phyloP scores from a whole-genome alignment of 1,140 invertebrate species.

The Episyrphus balteatus region DNA sequence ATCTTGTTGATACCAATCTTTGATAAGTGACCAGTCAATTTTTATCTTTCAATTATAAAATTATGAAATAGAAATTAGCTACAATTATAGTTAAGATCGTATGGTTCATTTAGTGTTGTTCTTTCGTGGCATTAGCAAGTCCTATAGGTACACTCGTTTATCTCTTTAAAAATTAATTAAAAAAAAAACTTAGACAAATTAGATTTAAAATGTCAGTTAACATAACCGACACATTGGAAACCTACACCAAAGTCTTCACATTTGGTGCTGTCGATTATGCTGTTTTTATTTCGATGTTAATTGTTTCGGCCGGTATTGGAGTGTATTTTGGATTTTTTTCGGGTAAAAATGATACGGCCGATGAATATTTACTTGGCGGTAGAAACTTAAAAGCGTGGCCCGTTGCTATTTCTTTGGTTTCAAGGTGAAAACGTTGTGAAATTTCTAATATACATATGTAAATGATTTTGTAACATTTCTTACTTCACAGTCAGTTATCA shows the following conservation, averaged over 20 bases:
- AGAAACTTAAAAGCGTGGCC: conserved; percentile 52
- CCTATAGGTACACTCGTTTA: too few relatives aligned
- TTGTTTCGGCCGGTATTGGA: conserved; percentile 49
- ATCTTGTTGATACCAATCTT: too few relatives aligned
- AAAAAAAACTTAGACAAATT: too few relatives aligned
- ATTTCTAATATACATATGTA: neutral
- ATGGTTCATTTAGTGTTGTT: too few relatives aligned
- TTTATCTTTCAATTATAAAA: too few relatives aligned
- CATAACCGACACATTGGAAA: too few relatives aligned
- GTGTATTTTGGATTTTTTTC: conserved; percentile 51
- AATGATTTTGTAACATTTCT: neutral
- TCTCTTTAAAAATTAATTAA: too few relatives aligned
- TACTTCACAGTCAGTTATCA: conserved; percentile 57
- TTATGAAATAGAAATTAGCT: too few relatives aligned
- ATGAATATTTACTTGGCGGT: conserved; percentile 48
- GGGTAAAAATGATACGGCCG: conserved; percentile 31
- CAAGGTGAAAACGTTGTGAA: conserved; percentile 38
- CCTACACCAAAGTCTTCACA: neutral
- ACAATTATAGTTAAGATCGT: too few relatives aligned
- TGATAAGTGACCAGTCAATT: too few relatives aligned
- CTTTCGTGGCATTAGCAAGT: too few relatives aligned
- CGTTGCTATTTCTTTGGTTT: conserved; percentile 53
- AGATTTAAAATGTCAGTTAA: too few relatives aligned
- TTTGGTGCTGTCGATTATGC: conserved; percentile 45
- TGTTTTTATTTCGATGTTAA: conserved; percentile 50